Percentiles rank a stretch among this genome's conserved stretches.
Evolutionary conservation across 2,888 invertebrate genomes (phyloP).

Genomic region (Ferrisia virgata): DNA sequence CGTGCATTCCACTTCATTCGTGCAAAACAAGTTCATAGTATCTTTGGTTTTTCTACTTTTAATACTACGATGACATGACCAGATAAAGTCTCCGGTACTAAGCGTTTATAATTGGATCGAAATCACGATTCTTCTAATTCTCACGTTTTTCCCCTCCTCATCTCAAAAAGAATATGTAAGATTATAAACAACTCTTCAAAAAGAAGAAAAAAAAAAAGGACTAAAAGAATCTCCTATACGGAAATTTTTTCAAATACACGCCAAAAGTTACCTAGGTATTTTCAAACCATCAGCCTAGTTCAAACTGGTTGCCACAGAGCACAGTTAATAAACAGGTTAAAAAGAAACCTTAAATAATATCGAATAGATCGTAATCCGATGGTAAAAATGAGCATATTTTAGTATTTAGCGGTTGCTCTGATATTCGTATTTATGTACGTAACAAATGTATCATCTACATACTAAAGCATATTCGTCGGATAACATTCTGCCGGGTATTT

Average conservation of each 20-base stretch:
- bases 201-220: neutral
- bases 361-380: slow-evolving; percentile 10
- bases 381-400: neutral
- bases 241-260: slow-evolving; percentile 15
- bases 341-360: slow-evolving; percentile 18
- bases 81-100: slow-evolving; percentile 18
- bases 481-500: slow-evolving; percentile 19
- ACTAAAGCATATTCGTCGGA: neutral
- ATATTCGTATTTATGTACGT: neutral
- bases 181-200: slow-evolving; percentile 29
- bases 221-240: neutral
- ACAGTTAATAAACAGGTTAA: slow-evolving; percentile 38
- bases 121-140: slow-evolving; percentile 44
- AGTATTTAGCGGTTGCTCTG: slow-evolving; percentile 8
- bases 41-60: slow-evolving; percentile 1
- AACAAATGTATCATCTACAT: neutral
- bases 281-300: slow-evolving; percentile 12
- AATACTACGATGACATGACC: slow-evolving; percentile 30
- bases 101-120: slow-evolving; percentile 41
- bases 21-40: slow-evolving; percentile 28
- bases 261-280: neutral
- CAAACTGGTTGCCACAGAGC: slow-evolving; percentile 20
- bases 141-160: slow-evolving; percentile 2
- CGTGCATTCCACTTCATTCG: slow-evolving; percentile 38
- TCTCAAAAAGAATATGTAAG: slow-evolving; percentile 12